phyloP scores from a whole-genome alignment of 1,140 invertebrate species.

The Brachionus manjavacas region DNA sequence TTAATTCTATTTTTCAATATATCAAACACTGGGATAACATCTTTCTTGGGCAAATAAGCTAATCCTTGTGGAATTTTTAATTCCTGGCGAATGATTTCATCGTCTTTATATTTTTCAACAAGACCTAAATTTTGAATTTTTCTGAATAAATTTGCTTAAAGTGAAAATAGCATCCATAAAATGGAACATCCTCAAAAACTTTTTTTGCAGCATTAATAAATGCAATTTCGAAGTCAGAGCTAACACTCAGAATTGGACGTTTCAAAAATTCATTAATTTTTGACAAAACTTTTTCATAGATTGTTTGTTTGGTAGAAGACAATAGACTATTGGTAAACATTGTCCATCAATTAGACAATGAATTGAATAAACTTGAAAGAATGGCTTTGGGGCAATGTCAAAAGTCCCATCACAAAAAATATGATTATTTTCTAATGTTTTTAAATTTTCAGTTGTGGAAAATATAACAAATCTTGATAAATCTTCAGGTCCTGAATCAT shows the following conservation, averaged over 20 bases:
- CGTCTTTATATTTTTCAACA: too few species aligned
- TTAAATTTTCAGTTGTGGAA: not conserved
- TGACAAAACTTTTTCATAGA: not conserved
- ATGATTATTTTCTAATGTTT: constrained; percentile 8
- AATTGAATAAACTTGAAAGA: constrained; percentile 10
- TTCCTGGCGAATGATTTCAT: not conserved
- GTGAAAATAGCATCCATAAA: too few species aligned
- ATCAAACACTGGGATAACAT: not conserved
- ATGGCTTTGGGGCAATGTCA: not conserved
- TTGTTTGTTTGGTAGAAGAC: not conserved
- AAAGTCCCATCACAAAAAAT: not conserved
- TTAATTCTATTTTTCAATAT: too few species aligned
- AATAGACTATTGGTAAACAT: not conserved
- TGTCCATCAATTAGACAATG: not conserved
- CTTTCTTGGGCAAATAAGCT: not conserved
- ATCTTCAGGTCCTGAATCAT: not conserved
- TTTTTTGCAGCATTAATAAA: too few species aligned
- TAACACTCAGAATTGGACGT: too few species aligned
- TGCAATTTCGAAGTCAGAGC: too few species aligned
- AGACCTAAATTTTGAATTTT: too few species aligned
- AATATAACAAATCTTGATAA: not conserved
- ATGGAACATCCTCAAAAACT: too few species aligned
- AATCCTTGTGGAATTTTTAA: not conserved
- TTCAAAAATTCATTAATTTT: not conserved
- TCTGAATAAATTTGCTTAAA: too few species aligned